Evolutionary conservation across 1,140 invertebrate genomes (phyloP).

Genomic region (Drosophila chauvacae): DNA sequence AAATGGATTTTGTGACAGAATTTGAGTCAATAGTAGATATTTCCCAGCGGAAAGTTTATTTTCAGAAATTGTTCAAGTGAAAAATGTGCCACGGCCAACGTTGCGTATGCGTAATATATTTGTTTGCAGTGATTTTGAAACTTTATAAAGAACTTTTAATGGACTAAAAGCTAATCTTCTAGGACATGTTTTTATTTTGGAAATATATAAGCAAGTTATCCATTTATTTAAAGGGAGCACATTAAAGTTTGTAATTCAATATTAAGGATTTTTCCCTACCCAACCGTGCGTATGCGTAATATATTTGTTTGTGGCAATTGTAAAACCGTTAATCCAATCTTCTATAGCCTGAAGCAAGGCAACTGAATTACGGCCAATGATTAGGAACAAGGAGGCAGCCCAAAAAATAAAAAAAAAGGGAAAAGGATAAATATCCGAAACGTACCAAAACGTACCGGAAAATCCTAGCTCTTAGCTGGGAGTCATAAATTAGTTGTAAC

Average conservation of each 20-base stretch:
- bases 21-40: slow-evolving; percentile 9
- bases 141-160: slow-evolving; percentile 4
- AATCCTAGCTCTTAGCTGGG: slow-evolving; percentile 42
- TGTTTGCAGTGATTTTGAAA: not conserved
- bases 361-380: slow-evolving; percentile 67
- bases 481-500: slow-evolving; percentile 73
- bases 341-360: slow-evolving; percentile 5
- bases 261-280: too few relatives aligned
- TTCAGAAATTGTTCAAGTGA: slow-evolving; percentile 4
- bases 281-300: slow-evolving; percentile 24
- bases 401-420: not conserved
- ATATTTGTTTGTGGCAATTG: slow-evolving; percentile 21
- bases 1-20: slow-evolving; percentile 33
- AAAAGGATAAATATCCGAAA: slow-evolving; percentile 18
- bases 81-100: not conserved
- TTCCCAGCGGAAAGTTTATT: slow-evolving; percentile 11
- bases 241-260: not conserved
- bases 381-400: slow-evolving; percentile 40
- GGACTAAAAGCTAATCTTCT: not conserved
- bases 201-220: not conserved
- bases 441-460: slow-evolving; percentile 48
- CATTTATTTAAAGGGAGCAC: not conserved
- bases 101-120: slow-evolving; percentile 10
- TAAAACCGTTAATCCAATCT: slow-evolving; percentile 33
- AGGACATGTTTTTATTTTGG: not conserved